Evolutionary conservation across 2,888 invertebrate genomes (phyloP), one percentile per base, ranked within the genome.

Genomic region (Brachyptera putata): DNA sequence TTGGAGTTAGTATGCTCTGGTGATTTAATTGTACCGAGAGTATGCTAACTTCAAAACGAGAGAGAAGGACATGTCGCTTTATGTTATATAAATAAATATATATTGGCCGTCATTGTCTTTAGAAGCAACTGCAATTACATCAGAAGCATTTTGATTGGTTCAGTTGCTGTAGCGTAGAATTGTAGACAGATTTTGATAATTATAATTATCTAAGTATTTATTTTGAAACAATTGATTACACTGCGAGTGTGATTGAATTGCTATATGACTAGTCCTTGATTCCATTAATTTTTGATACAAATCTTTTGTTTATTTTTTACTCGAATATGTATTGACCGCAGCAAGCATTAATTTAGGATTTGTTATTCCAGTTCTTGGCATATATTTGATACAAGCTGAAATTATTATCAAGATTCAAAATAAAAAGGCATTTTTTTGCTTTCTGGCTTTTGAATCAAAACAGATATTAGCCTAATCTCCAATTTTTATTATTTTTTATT

Each of bases 211-310:
- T 30, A 30, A 30, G 11, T 61, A 61, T 61, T 61, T 61, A 61
- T 61, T 61, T 61, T 61, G 55, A 24, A 56, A 18, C 53, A 61
- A 50, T 43, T 43, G 37, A 36, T 58, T 56, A 56, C 61, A 25
- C 16, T 22, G 46, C 34, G n/a, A 21, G 49, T 58, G 61, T 61
- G 53, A 55, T 58, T 53, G n/a, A n/a, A 49, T 60, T 57, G 53
- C 60, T 55, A 37, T n/a, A n/a, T 60, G 49, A 60, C 63, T 63
- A 63, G 63, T 63, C 63, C 58, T 50, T 60, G 59, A 58, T 50
- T 60, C 60, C 62, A 59, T 59, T 60, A 60, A 57, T 57, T 61
- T 56, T 55, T 60, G 58, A 55, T 58, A 48, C 60, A 37, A 37
- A n/a, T 56, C 37, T 26, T 46, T 48, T 49, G 46, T 57, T 55